Percentiles rank a stretch among this genome's conserved stretches.
Conservation (phyloP, 1,140 invertebrate species). For the Teleogryllus occipitalis region DNA sequence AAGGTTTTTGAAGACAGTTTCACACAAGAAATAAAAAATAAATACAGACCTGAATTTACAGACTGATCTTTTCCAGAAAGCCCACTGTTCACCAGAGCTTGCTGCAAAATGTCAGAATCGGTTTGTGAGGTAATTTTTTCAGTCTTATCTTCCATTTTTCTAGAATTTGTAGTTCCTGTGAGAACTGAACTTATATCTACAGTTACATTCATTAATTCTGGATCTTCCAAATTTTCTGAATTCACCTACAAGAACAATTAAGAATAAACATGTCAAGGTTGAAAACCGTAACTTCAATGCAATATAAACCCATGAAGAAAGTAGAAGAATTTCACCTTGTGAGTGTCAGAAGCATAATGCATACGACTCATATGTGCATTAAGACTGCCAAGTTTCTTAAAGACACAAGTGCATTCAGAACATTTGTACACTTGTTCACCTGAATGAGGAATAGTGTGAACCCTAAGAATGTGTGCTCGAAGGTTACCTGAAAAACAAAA, state of each 20-base stretch:
- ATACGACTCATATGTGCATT: conserved; percentile 60
- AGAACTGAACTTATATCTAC: neutral
- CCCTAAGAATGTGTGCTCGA: conserved; percentile 56
- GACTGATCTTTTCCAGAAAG: conserved; percentile 33
- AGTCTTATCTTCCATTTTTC: conserved; percentile 13
- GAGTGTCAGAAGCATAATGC: conserved; percentile 32
- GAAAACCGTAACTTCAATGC: neutral
- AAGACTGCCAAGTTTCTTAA: conserved; percentile 57
- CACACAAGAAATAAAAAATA: neutral
- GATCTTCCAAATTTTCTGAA: neutral
- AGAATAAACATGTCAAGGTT: neutral
- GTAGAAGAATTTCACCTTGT: conserved; percentile 12
- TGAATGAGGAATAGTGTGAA: conserved; percentile 49
- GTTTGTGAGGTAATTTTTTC: conserved; percentile 18
- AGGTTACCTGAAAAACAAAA: conserved; percentile 46
- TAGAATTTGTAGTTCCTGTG: neutral
- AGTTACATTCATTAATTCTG: neutral
- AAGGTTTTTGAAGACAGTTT: neutral
- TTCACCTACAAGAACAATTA: neutral
- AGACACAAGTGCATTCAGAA: conserved; percentile 58
- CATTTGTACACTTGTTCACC: conserved; percentile 50
- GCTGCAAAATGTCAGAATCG: conserved; percentile 46
- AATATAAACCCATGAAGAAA: neutral
- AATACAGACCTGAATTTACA: neutral
- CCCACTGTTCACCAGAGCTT: conserved; percentile 50